Conservation (phyloP, 1,140 invertebrate species). For the Cydia pomonella region DNA sequence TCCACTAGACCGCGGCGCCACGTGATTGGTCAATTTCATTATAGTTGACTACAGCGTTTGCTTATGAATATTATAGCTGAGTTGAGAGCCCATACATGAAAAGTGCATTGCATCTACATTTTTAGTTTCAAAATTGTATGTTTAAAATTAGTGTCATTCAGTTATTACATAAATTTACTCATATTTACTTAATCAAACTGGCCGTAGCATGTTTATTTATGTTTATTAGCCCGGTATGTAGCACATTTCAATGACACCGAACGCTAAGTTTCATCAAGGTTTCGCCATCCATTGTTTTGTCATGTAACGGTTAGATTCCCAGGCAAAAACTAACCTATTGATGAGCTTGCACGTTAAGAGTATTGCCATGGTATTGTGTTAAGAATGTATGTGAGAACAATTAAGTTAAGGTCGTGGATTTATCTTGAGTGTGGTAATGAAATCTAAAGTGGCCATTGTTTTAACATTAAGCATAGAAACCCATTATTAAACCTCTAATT, state of each 20-base stretch:
- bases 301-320: constrained; percentile 27
- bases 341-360: constrained; percentile 19
- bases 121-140: no score
- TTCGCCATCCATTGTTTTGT: constrained; percentile 30
- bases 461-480: not conserved
- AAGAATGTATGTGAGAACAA: constrained; percentile 27
- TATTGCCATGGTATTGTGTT: constrained; percentile 32
- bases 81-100: no score
- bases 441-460: constrained; percentile 26
- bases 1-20: no score
- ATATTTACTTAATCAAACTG: not conserved
- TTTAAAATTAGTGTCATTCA: no score
- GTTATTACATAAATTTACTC: not conserved
- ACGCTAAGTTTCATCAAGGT: constrained; percentile 28
- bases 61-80: no score
- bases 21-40: no score
- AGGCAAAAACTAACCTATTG: constrained; percentile 33
- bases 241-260: constrained; percentile 31
- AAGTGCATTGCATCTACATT: no score
- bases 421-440: constrained; percentile 20
- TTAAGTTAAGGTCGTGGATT: constrained; percentile 30
- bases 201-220: not conserved
- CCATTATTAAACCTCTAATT: not conserved
- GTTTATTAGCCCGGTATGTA: constrained; percentile 8
- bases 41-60: no score